Base-by-base conservation (phyloP, 2,888 invertebrate genomes). In the Neoaliturus tenellus region DNA sequence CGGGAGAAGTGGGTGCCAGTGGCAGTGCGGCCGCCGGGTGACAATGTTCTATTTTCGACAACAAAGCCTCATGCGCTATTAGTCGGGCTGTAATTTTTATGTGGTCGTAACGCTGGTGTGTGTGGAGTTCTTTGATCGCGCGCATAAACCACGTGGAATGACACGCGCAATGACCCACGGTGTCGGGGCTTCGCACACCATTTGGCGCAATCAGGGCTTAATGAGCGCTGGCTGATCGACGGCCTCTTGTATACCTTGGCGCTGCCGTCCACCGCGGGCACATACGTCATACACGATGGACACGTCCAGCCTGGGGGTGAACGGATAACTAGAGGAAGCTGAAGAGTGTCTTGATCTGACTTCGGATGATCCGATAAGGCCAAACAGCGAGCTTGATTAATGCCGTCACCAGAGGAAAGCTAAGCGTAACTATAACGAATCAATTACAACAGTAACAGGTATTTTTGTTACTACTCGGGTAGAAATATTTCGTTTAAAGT, bases 11-110 rank as follows among this genome's bases (percentile, higher is more conserved):
- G n/a, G n/a, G n/a, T n/a, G n/a, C n/a, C n/a, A n/a, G n/a, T n/a
- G n/a, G 20, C 17, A 1, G 39, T 39, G 35, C n/a, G 71, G 67
- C n/a, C 67, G 33, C 67, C 33, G 33, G 71, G 73, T 75, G 44
- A 75, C 44, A 75, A 75, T 75, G 73, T 41, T 75, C 73, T 75
- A 75, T 75, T 75, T 44, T 39, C 25, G 44, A 75, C 73, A 75
- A 75, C 73, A 75, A 75, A 75, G 73, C 41, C 73, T 75, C 73
- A 75, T 75, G 73, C 73, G 28, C 73, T 75, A 75, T 75, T 75
- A 75, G 73, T 44, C 73, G 73, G 23, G 44, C 73, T 44, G 73
- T 75, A 71, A 71, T 71, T 75, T 75, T 75, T 75, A 75, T 39
- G 73, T 39, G 25, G 44, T 44, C 73, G 73, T 75, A 75, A 75